These are phyloP conservation scores for Drosophila atripex DNA, from an alignment of 2,888 invertebrate genomes.

Conservation along the genomic window DNA sequence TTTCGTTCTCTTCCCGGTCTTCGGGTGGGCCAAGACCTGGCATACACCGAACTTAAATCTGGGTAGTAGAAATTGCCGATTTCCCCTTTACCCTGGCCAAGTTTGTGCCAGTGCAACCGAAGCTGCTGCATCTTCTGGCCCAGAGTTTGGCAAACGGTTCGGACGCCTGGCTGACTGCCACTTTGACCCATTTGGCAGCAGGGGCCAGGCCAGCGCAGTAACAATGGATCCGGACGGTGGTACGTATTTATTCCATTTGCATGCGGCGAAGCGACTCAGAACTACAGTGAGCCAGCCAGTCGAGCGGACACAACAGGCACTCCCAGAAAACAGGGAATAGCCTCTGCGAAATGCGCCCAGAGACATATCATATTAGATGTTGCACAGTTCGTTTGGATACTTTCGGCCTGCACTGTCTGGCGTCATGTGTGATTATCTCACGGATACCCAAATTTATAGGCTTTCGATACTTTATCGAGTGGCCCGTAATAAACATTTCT, in stretches of 20 bases:
- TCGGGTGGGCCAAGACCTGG: constrained; percentile 46
- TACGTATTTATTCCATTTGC: constrained; percentile 46
- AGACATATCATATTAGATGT: not conserved
- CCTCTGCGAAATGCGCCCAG: not conserved
- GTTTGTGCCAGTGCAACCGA: constrained; percentile 26
- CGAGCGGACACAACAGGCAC: constrained; percentile 28
- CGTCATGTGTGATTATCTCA: constrained; percentile 30
- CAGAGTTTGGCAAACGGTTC: constrained; percentile 69
- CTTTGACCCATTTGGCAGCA: constrained; percentile 76
- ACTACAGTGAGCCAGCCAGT: constrained; percentile 39
- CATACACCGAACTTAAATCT: constrained; percentile 6
- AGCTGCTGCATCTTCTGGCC: constrained; percentile 24
- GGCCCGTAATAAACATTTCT: constrained; percentile 53
- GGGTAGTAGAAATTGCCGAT: not conserved
- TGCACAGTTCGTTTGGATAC: constrained; percentile 5
- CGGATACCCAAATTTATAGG: constrained; percentile 49
- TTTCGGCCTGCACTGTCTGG: constrained; percentile 8
- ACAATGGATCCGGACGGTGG: constrained; percentile 56
- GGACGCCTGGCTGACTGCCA: constrained; percentile 79
- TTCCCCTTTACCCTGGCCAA: not conserved
- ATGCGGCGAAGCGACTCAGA: constrained; percentile 43
- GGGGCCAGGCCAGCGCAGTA: constrained; percentile 56
- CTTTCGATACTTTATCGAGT: constrained; percentile 65
- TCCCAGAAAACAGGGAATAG: not conserved
- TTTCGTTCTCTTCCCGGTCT: constrained; percentile 44